These are phyloP conservation scores for Burhinus bistriatus DNA, from an alignment of 2,113 vertebrate species.

Conservation along the genomic window DNA sequence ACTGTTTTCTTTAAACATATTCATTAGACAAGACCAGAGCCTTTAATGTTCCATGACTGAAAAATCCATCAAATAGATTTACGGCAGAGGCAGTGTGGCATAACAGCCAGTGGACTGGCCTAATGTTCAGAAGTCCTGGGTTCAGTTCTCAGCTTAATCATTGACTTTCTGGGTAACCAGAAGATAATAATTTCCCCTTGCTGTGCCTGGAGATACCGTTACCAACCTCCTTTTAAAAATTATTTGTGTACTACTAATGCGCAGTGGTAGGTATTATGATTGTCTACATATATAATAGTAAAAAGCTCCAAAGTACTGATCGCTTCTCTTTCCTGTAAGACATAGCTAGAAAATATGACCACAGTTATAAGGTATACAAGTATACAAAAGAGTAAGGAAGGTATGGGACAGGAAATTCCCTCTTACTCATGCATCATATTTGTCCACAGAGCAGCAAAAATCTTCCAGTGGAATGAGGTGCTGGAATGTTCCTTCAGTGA, in stretches of 20 bases:
- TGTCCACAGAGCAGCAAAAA: neutral
- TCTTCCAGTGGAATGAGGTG: neutral
- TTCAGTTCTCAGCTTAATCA: slow-evolving; percentile 50
- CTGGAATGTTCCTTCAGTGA: neutral
- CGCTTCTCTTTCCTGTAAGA: neutral
- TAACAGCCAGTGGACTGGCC: slow-evolving; percentile 31
- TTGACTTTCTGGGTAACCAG: slow-evolving; percentile 41
- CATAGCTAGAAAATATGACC: neutral
- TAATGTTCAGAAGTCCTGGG: slow-evolving; percentile 15
- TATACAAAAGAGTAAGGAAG: neutral
- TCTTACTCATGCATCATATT: neutral
- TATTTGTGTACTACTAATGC: neutral
- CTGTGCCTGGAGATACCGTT: neutral
- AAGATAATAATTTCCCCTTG: slow-evolving; percentile 17
- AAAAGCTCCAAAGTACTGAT: neutral
- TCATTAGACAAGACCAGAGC: slow-evolving; percentile 45
- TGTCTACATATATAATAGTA: neutral
- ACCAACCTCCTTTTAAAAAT: neutral
- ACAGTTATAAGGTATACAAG: neutral
- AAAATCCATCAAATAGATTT: slow-evolving; percentile 63
- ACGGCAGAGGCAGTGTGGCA: slow-evolving; percentile 32
- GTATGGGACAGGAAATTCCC: neutral
- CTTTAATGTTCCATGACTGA: slow-evolving; percentile 62
- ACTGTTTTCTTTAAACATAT: slow-evolving; percentile 56
- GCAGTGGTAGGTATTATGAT: neutral